Conservation (phyloP, 2,113 vertebrate species). For the Shinisaurus crocodilurus region DNA sequence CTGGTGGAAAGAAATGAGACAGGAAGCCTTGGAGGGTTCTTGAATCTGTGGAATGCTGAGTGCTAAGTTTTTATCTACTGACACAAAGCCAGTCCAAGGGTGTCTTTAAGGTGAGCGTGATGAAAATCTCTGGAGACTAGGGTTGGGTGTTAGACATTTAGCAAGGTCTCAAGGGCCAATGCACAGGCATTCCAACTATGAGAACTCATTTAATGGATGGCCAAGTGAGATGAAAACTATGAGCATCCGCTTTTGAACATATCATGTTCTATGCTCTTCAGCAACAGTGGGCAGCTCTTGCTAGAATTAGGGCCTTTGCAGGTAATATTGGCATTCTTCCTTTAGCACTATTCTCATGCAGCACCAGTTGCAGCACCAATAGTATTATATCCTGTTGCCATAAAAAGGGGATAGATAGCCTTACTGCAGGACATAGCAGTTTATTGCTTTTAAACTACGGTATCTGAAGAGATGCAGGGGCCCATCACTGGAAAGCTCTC, state of each 20-base stretch:
- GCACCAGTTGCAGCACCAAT: not conserved
- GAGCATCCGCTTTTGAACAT: not conserved
- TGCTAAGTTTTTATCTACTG: constrained; percentile 34
- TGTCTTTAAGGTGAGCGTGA: not conserved
- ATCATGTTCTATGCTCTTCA: not conserved
- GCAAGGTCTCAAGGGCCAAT: constrained; percentile 34
- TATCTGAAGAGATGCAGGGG: not conserved
- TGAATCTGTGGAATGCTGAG: not conserved
- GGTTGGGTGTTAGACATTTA: not conserved
- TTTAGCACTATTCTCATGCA: not conserved
- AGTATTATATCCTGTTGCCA: not conserved
- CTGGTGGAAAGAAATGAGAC: not conserved
- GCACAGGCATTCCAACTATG: constrained; percentile 46
- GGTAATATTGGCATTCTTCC: not conserved
- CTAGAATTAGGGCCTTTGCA: not conserved
- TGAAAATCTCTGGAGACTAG: constrained; percentile 7
- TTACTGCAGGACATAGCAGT: not conserved
- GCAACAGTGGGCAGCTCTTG: not conserved
- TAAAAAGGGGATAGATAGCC: not conserved
- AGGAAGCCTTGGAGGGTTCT: constrained; percentile 26
- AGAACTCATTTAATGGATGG: constrained; percentile 20
- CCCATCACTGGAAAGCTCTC: not conserved
- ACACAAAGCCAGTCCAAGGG: constrained; percentile 11
- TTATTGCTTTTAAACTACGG: not conserved
- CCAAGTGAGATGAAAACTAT: not conserved